phyloP scores from a whole-genome alignment of 2,888 invertebrate genomes.

The Drosophila sordidula region DNA sequence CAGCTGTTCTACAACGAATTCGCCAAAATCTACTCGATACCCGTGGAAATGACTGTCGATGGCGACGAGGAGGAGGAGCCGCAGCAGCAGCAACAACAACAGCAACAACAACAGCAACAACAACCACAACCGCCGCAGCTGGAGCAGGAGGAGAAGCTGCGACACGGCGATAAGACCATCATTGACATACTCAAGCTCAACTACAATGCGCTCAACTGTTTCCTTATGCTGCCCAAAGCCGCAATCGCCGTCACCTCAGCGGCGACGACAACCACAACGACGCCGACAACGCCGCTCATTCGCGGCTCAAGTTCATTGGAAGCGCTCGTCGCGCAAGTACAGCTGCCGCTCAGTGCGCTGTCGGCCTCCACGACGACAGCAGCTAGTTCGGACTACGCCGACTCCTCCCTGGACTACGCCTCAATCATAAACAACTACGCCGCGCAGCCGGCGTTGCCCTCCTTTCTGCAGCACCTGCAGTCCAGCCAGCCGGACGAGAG shows the following conservation, averaged over 20 bases:
- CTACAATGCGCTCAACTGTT: constrained; percentile 81
- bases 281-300: constrained; percentile 37
- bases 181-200: constrained; percentile 80
- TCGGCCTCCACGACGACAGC: constrained; percentile 56
- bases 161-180: constrained; percentile 79
- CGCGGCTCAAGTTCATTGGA: constrained; percentile 78
- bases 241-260: constrained; percentile 44
- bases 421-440: constrained; percentile 58
- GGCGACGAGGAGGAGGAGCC: constrained; percentile 39
- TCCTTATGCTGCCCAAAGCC: constrained; percentile 78
- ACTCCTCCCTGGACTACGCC: constrained; percentile 55
- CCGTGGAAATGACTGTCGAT: constrained; percentile 63
- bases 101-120: constrained; percentile 3
- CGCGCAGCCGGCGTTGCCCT: constrained; percentile 41
- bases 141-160: constrained; percentile 49
- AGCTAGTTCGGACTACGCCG: constrained; percentile 48
- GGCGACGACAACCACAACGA: constrained; percentile 18
- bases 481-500: constrained; percentile 64
- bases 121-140: constrained; percentile 3
- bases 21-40: constrained; percentile 78
- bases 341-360: constrained; percentile 56
- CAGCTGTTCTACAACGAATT: constrained; percentile 82
- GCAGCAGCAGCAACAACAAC: background rate
- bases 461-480: constrained; percentile 71
- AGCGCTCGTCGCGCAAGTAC: constrained; percentile 65